Evolutionary conservation across 1,140 invertebrate genomes (phyloP).

Genomic region (Bombus huntii): DNA sequence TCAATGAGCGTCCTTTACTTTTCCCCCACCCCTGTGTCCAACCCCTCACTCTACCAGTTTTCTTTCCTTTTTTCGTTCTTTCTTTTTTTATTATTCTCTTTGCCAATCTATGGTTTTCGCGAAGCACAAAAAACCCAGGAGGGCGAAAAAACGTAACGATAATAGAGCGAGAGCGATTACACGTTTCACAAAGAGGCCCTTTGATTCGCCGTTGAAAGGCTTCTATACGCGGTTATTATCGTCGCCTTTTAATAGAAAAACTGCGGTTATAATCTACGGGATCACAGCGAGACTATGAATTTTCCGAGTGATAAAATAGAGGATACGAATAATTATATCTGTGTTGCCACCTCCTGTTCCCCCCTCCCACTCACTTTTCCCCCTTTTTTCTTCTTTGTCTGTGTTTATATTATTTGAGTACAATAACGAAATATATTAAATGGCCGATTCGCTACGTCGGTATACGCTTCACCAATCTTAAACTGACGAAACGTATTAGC

Average conservation of each 20-base stretch:
- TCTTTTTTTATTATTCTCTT: neutral
- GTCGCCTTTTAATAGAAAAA: constrained; percentile 61
- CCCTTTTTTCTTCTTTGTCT: constrained; percentile 16
- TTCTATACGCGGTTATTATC: constrained; percentile 58
- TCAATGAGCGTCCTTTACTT: constrained; percentile 17
- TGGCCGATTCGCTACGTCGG: constrained; percentile 52
- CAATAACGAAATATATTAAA: constrained; percentile 34
- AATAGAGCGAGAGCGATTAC: constrained; percentile 55
- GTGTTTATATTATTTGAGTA: constrained; percentile 43
- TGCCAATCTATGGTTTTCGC: constrained; percentile 32
- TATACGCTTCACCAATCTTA: constrained; percentile 46
- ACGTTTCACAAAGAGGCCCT: constrained; percentile 64
- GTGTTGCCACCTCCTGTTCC: constrained; percentile 7
- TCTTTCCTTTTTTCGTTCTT: neutral
- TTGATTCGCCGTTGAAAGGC: constrained; percentile 53
- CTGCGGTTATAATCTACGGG: constrained; percentile 69
- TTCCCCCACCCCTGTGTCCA: neutral
- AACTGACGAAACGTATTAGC: constrained; percentile 43
- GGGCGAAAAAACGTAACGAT: constrained; percentile 49
- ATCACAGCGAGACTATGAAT: constrained; percentile 73
- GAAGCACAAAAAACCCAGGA: constrained; percentile 51
- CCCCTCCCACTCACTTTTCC: neutral
- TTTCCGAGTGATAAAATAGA: constrained; percentile 68
- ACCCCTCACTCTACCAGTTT: neutral
- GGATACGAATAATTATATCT: constrained; percentile 54